A percentile compares a stretch with the other conserved stretches of the same genome.
These are phyloP conservation scores for Tanytarsus gracilentus DNA, from an alignment of 2,888 invertebrate species.

Conservation along the genomic window DNA sequence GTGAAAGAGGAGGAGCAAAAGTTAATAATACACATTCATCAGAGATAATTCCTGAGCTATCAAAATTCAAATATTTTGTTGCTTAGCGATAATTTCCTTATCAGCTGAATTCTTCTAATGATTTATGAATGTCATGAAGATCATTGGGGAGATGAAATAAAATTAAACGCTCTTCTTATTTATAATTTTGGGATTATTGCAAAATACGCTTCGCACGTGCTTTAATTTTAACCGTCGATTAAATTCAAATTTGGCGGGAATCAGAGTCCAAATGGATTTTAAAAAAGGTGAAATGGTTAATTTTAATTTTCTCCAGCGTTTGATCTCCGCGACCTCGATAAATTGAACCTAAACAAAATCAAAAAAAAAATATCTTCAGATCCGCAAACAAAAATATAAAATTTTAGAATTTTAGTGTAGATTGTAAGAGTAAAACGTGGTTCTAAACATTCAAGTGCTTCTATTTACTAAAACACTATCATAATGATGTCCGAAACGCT, in stretches of 20 bases:
- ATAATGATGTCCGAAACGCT: conserved; percentile 26
- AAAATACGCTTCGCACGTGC: no score
- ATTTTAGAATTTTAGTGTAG: no score
- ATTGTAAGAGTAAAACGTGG: no score
- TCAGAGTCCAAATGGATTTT: no score
- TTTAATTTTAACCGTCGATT: no score
- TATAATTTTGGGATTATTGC: no score
- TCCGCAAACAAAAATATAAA: no score
- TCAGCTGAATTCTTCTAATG: neutral
- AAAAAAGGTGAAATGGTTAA: no score
- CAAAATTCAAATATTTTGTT: conserved; percentile 9
- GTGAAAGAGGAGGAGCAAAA: neutral
- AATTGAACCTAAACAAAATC: neutral
- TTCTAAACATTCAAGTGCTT: no score
- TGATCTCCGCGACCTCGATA: no score
- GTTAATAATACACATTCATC: neutral
- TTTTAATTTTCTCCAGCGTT: no score
- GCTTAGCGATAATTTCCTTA: conserved; percentile 7
- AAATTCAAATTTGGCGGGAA: no score
- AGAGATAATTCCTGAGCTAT: conserved; percentile 13
- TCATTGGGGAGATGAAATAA: neutral
- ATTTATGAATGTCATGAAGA: neutral
- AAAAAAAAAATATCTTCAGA: neutral
- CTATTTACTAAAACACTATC: neutral
- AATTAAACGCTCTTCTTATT: neutral